Base-by-base conservation (phyloP, 2,888 invertebrate species). In the Eupithecia subumbrata region DNA sequence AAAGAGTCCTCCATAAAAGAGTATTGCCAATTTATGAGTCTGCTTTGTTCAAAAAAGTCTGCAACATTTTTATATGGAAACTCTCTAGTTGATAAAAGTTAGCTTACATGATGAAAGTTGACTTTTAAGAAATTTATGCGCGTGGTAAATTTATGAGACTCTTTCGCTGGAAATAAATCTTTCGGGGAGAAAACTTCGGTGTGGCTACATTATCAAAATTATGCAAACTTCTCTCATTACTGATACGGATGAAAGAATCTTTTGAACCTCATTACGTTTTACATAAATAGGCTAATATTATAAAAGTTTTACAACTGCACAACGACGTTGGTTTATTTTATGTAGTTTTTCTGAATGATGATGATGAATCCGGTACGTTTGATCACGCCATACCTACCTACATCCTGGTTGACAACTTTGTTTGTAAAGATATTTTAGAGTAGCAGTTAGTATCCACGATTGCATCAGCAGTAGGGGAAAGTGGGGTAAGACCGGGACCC, bases 1-100 rank as follows among this genome's bases (percentile, higher is more conserved):
- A 92, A 91, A 87, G 70, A 87, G 88, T 87, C 90, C 92, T 92
- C 92, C 91, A 84, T 89, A 90, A 90, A 90, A 92, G 88, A 89
- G 89, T 90, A 92, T 92, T 92, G 90, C 89, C 91, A 92, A 92
- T 93, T 92, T 92, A 92, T 91, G 91, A 89, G 87, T 87, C 87
- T 85, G 88, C 86, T 86, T 88, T 86, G 89, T 88, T 91, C 89
- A 91, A 92, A 92, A 91, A 92, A 89, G 89, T 90, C 89, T 88
- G 84, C 83, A 88, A 89, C 88, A 89, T 89, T 90, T 91, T 90
- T 91, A 87, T 89, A 89, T 86, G 87, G 86, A 85, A 88, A 87
- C 85, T 89, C 86, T 87, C 84, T 82, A 87, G 86, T 90, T 88
- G 88, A 87, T 88, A 89, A 89, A 89, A 90, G 85, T 84, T 84